These are phyloP conservation scores for Ctenomys sociabilis DNA, from an alignment of 2,113 vertebrate species.

Conservation along the genomic window DNA sequence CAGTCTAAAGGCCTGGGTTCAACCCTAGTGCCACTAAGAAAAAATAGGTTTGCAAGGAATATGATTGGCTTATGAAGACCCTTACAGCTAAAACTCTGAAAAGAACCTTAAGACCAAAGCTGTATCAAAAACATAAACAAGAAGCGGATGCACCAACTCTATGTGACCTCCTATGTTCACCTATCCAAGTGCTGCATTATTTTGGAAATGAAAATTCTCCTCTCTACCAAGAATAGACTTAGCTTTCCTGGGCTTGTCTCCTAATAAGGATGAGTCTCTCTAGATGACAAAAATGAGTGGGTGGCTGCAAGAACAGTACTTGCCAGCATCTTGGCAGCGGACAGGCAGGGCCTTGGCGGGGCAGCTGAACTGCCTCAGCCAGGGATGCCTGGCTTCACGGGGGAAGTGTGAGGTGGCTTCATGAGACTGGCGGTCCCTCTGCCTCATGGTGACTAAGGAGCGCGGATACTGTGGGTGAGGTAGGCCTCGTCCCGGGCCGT, in stretches of 20 bases:
- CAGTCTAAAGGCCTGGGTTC: neutral
- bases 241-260: constrained; percentile 19
- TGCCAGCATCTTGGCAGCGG: neutral
- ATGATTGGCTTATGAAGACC: neutral
- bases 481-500: rapidly evolving
- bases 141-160: neutral
- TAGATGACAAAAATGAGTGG: neutral
- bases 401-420: rapidly evolving
- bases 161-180: rapidly evolving
- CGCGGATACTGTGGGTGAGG: rapidly evolving
- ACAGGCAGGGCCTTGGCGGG: neutral
- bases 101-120: neutral
- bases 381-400: too few relatives aligned
- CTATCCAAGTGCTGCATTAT: rapidly evolving
- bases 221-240: neutral
- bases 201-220: neutral
- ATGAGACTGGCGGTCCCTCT: rapidly evolving
- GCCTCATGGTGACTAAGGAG: rapidly evolving
- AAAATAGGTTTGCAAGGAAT: neutral
- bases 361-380: too few relatives aligned
- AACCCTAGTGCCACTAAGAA: neutral
- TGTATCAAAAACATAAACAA: too few relatives aligned
- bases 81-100: too few relatives aligned
- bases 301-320: rapidly evolving
- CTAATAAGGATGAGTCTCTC: constrained; percentile 52